These are phyloP conservation scores for Noctua janthe DNA, from an alignment of 2,888 invertebrate genomes.

Conservation along the genomic window DNA sequence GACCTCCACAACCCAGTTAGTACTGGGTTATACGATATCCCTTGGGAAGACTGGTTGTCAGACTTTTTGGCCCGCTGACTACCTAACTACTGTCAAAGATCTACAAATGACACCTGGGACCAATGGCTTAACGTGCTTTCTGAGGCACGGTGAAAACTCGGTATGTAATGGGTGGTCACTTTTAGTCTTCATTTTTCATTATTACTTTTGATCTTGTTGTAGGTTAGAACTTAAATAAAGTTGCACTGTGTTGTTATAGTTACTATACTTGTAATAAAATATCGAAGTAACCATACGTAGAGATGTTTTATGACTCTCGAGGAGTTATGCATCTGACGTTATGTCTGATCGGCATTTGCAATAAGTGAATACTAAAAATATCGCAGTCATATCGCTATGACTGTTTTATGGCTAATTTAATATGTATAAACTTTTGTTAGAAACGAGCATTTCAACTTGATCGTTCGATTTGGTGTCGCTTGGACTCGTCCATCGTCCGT, in stretches of 20 bases:
- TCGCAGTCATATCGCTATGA: background rate
- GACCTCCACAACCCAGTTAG: too few relatives aligned
- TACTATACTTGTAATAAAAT: background rate
- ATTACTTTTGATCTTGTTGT: too few relatives aligned
- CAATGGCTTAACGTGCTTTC: too few relatives aligned
- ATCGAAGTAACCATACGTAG: background rate
- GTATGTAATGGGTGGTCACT: too few relatives aligned
- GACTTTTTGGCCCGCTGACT: too few relatives aligned
- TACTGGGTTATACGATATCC: too few relatives aligned
- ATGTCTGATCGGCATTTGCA: slow-evolving; percentile 1
- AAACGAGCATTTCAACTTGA: background rate
- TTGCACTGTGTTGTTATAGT: background rate
- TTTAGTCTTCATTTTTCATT: too few relatives aligned
- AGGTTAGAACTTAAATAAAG: background rate
- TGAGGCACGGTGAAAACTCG: too few relatives aligned
- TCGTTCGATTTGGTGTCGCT: background rate
- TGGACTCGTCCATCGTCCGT: too few relatives aligned
- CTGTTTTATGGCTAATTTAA: background rate
- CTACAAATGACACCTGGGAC: too few relatives aligned
- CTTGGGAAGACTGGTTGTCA: too few relatives aligned
- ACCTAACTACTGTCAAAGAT: too few relatives aligned
- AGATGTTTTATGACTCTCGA: slow-evolving; percentile 16
- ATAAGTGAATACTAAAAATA: slow-evolving; percentile 8
- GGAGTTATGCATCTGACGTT: slow-evolving; percentile 4
- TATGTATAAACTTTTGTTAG: background rate